These are phyloP conservation scores for Scotopteryx bipunctaria DNA, from an alignment of 2,888 invertebrate species.

Conservation along the genomic window DNA sequence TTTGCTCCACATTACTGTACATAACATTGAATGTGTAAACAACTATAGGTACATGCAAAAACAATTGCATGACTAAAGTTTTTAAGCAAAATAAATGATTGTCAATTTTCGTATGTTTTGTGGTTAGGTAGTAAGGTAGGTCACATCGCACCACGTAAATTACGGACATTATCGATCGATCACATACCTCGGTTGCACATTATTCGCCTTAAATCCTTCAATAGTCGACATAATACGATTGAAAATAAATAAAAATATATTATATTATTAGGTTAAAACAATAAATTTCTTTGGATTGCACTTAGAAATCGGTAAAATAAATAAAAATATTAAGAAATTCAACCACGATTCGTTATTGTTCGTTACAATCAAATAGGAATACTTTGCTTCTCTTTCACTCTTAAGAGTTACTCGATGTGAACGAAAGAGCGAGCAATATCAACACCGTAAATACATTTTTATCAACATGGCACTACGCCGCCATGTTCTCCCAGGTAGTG, in stretches of 20 bases:
- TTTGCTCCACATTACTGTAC: conserved; percentile 6
- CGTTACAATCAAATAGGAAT: conserved; percentile 76
- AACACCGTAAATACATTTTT: conserved; percentile 61
- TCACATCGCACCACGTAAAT: conserved; percentile 50
- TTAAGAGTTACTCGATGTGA: conserved; percentile 11
- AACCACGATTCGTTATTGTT: conserved; percentile 79
- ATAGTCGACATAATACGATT: conserved; percentile 37
- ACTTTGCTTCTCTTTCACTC: conserved; percentile 48
- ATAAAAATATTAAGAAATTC: conserved; percentile 61
- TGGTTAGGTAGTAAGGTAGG: conserved; percentile 62
- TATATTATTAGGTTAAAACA: conserved; percentile 43
- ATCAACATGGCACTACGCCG: conserved; percentile 51
- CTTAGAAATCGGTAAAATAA: conserved; percentile 59
- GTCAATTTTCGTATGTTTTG: conserved; percentile 31
- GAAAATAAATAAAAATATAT: conserved; percentile 42
- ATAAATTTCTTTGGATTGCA: conserved; percentile 58
- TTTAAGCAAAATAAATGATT: neutral
- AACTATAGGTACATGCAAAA: neutral
- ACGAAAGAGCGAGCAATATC: conserved; percentile 57
- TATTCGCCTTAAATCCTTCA: conserved; percentile 62
- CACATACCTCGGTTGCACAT: conserved; percentile 74
- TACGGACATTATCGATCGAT: conserved; percentile 77
- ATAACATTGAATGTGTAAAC: conserved; percentile 4
- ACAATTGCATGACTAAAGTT: conserved; percentile 2
- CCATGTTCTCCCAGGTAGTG: conserved; percentile 54